Base-by-base conservation (phyloP, 2,113 vertebrate species). In the Corydoras maculifer region DNA sequence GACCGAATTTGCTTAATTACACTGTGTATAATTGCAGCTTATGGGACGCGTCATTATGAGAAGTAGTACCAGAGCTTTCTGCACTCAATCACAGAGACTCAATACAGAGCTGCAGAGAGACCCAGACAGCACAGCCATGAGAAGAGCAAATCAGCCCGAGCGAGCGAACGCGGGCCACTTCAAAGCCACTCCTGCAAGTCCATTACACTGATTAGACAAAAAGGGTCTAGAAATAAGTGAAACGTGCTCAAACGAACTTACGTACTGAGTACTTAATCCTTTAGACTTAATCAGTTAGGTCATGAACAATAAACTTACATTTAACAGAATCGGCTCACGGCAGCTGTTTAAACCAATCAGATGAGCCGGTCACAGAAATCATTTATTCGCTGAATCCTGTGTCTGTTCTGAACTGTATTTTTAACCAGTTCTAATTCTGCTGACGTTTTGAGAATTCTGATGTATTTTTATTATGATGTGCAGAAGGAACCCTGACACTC, bases 181-280 rank as follows among this genome's bases (percentile, higher is more conserved):
- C 83, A 88, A 85, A 50, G 67, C 68, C 3, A 70, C 79, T 71
- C 80, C 76, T 84, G 25, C n/a, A 14, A 30, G 64, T 65, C 54
- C 81, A 78, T 81, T 82, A 79, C 53, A 55, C 68, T 88, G 86
- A 87, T 88, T 88, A 85, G 80, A 14, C 87, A 85, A 81, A 32
- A 50, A 74, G 82, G 81, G 85, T 84, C 86, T 86, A 83, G 70
- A 68, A 65, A 73, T 31, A 49, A 43, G 35, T 5, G 35, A 43
- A 9, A 25, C 58, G 43, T 74, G 43, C 62, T 12, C 7, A 58
- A 53, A 67, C 63, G 57, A 12, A 53, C 49, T 54, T 58, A 54
- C 58, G 15, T 68, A 59, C 71, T 49, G 58, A 14, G 54, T 43
- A 60, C 32, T 65, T 9, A 11, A 55, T 8, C 57, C 11, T 35